Conservation (phyloP, 2,797 vertebrate species). For the Notolepis coatsorum region DNA sequence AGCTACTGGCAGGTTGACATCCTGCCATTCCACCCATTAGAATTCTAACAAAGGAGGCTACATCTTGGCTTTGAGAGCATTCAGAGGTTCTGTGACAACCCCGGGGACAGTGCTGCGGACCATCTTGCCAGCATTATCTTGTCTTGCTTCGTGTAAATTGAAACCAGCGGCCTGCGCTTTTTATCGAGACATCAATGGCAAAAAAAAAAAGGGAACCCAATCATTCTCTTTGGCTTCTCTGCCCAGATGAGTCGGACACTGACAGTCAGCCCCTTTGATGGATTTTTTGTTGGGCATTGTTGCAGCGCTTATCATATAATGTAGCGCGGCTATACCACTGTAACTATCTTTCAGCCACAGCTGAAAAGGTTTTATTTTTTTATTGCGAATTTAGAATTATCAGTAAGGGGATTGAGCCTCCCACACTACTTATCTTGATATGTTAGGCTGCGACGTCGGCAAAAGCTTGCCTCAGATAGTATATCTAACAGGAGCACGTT, state of each 20-base stretch:
- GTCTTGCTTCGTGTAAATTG: slow-evolving; percentile 8
- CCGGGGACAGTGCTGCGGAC: neutral
- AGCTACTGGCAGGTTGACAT: neutral
- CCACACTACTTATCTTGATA: slow-evolving; percentile 33
- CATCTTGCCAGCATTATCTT: neutral
- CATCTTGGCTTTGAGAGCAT: slow-evolving; percentile 17
- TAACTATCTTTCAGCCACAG: slow-evolving; percentile 12
- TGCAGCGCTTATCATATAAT: slow-evolving; percentile 18
- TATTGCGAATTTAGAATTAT: slow-evolving; percentile 28
- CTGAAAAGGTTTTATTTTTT: slow-evolving; percentile 21
- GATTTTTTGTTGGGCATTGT: slow-evolving; percentile 42
- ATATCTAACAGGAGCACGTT: slow-evolving; percentile 34
- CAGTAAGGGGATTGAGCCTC: slow-evolving; percentile 17
- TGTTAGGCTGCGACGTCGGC: slow-evolving; percentile 35
- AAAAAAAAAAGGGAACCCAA: slow-evolving; percentile 17
- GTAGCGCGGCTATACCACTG: neutral
- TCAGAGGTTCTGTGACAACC: slow-evolving; percentile 1
- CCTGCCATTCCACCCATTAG: neutral
- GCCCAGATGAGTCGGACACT: slow-evolving; percentile 33
- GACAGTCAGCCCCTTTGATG: slow-evolving; percentile 44
- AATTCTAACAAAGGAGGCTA: neutral
- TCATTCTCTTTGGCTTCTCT: slow-evolving; percentile 5
- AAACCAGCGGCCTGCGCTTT: slow-evolving; percentile 20
- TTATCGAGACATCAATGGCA: slow-evolving; percentile 23
- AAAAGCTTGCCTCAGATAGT: slow-evolving; percentile 18